A percentile compares a stretch with the other conserved stretches of the same genome.
Conservation (phyloP, 2,888 invertebrate genomes). For the Diarsia dahlii region DNA sequence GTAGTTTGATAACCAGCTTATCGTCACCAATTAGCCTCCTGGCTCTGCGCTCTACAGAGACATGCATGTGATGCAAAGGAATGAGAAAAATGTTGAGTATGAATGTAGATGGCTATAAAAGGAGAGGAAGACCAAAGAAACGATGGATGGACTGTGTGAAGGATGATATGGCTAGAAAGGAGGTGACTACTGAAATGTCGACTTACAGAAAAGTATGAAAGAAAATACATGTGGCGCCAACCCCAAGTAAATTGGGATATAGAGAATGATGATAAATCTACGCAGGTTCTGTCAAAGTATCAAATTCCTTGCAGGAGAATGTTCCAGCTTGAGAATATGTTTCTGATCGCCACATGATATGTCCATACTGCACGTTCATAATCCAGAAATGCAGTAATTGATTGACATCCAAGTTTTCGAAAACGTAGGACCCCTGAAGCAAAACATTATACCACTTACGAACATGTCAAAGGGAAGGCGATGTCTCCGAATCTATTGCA, state of each 20-base stretch:
- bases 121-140: background rate
- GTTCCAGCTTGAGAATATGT: conserved; percentile 39
- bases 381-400: conserved; percentile 29
- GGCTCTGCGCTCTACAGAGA: no score
- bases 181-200: background rate
- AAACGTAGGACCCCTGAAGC: conserved; percentile 39
- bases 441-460: background rate
- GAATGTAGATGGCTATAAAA: background rate
- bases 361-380: conserved; percentile 25
- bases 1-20: no score
- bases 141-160: background rate
- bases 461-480: no score
- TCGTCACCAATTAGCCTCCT: no score
- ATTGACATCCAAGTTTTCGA: conserved; percentile 39
- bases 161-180: background rate
- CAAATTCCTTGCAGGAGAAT: conserved; percentile 21
- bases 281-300: conserved; percentile 31
- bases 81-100: no score
- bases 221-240: no score
- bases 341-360: conserved; percentile 39
- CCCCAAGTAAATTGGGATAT: background rate
- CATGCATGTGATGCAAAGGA: no score
- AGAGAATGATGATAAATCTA: conserved; percentile 1
- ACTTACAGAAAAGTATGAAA: no score
- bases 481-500: no score